Conservation (phyloP, 2,113 vertebrate genomes). For the Nannospalax galili region DNA sequence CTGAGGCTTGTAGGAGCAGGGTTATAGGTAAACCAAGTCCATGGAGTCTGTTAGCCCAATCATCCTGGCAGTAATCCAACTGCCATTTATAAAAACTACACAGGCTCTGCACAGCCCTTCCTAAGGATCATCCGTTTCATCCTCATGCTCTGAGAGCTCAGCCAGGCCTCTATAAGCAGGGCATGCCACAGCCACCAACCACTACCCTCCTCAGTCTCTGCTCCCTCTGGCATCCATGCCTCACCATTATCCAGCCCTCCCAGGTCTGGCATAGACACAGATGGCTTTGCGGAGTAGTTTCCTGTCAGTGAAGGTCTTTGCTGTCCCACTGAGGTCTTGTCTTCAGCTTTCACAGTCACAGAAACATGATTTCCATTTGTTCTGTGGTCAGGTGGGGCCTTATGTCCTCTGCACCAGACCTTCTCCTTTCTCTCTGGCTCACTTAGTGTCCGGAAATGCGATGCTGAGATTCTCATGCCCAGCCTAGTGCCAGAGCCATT, state of each 20-base stretch:
- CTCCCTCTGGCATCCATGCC: too few species aligned
- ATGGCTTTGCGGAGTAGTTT: not conserved
- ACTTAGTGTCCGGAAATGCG: fast-evolving
- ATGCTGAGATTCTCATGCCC: not conserved
- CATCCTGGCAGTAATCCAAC: too few species aligned
- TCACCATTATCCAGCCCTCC: too few species aligned
- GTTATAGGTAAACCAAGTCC: not conserved
- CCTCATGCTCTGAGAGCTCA: too few species aligned
- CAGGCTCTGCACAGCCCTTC: not conserved
- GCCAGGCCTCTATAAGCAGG: not conserved
- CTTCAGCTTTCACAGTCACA: not conserved
- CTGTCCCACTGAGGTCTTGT: not conserved
- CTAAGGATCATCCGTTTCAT: too few species aligned
- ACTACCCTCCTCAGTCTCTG: too few species aligned
- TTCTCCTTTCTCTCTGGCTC: not conserved
- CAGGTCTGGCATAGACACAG: not conserved
- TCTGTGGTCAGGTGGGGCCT: not conserved
- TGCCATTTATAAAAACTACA: not conserved
- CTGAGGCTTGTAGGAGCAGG: fast-evolving
- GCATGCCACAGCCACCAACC: not conserved
- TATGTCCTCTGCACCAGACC: too few species aligned
- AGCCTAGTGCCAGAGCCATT: not conserved
- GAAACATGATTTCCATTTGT: not conserved
- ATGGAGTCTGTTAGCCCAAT: not conserved
- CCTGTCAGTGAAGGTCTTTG: not conserved